Evolutionary conservation across 2,797 vertebrate species (phyloP).

Genomic region (Coranthus polyacanthus): DNA sequence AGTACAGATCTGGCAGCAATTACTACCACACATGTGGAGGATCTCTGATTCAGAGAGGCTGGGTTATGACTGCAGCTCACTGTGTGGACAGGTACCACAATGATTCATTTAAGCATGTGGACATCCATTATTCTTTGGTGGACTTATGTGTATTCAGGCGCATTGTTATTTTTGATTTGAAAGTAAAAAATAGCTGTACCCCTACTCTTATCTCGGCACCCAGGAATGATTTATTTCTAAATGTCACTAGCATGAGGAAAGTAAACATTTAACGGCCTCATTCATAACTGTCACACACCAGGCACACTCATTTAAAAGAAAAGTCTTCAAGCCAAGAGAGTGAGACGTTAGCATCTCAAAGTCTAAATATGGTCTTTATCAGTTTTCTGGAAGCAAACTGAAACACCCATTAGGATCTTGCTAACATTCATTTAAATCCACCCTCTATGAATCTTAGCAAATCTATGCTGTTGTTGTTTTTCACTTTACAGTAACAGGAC

Average conservation of each 20-base stretch:
- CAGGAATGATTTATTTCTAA: slow-evolving; percentile 41
- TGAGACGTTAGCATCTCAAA: not conserved
- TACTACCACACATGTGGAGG: slow-evolving; percentile 91
- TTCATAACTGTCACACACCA: slow-evolving; percentile 39
- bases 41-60: slow-evolving; percentile 82
- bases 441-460: not conserved
- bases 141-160: not conserved
- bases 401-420: not conserved
- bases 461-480: not conserved
- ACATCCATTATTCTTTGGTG: not conserved
- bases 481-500: slow-evolving; percentile 21
- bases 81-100: slow-evolving; percentile 87
- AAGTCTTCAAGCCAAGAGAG: not conserved
- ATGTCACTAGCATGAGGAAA: slow-evolving; percentile 25
- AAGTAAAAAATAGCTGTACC: not conserved
- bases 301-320: not conserved
- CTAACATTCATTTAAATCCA: not conserved
- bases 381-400: not conserved
- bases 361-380: not conserved
- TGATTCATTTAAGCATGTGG: slow-evolving; percentile 4
- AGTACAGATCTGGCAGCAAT: slow-evolving; percentile 79
- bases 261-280: slow-evolving; percentile 19
- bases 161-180: slow-evolving; percentile 18
- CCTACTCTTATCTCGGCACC: not conserved
- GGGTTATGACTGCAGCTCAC: slow-evolving; percentile 93